Percentiles rank a stretch among this genome's conserved stretches.
Evolutionary conservation across 2,888 invertebrate species (phyloP).

Genomic region (Plebejus anna): DNA sequence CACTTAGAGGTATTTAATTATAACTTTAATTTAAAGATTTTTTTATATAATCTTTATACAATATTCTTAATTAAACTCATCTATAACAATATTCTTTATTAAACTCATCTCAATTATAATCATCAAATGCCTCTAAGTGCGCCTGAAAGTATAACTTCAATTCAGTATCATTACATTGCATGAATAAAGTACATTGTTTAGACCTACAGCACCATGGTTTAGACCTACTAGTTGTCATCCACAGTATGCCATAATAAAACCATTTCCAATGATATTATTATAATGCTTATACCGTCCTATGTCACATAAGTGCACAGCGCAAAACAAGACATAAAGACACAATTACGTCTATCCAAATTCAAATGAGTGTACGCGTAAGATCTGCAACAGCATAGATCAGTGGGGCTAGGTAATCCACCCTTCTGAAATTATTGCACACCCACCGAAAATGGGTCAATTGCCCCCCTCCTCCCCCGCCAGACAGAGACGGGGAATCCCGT

Average conservation of each 20-base stretch:
- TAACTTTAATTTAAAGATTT: too few species aligned
- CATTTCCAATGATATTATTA: background rate
- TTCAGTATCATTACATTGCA: too few species aligned
- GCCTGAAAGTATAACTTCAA: too few species aligned
- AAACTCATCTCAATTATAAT: too few species aligned
- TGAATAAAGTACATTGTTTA: too few species aligned
- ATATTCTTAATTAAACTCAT: too few species aligned
- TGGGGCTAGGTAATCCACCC: slow-evolving; percentile 59
- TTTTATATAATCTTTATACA: too few species aligned
- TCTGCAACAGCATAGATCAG: slow-evolving; percentile 49
- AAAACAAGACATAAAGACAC: slow-evolving; percentile 6
- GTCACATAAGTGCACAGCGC: background rate
- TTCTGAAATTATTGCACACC: slow-evolving; percentile 73
- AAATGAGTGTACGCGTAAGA: slow-evolving; percentile 37
- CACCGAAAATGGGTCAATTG: slow-evolving; percentile 78
- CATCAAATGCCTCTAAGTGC: too few species aligned
- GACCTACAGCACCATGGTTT: too few species aligned
- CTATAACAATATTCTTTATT: too few species aligned
- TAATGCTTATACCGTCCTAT: background rate
- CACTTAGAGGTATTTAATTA: too few species aligned
- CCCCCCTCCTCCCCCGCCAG: slow-evolving; percentile 57
- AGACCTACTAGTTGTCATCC: too few species aligned
- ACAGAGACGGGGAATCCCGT: slow-evolving; percentile 51
- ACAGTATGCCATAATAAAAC: background rate
- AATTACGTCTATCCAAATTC: slow-evolving; percentile 28